A percentile compares a stretch with the other conserved stretches of the same genome.
Evolutionary conservation across 2,888 invertebrate genomes (phyloP).

Genomic region (Venustoraphidia nigricollis): DNA sequence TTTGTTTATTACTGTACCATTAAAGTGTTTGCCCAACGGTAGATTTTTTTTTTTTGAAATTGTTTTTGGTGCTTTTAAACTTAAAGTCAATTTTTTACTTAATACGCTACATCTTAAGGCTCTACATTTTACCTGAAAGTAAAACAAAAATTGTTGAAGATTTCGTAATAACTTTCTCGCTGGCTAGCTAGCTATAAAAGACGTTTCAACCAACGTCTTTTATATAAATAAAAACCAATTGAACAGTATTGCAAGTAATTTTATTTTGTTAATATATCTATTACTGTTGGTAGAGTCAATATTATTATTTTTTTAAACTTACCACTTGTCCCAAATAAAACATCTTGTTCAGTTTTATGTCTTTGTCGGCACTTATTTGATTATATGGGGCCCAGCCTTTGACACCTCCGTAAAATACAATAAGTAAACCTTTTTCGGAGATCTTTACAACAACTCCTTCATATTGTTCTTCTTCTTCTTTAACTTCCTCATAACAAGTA

Average conservation of each 20-base stretch:
- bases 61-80: slow-evolving; percentile 20
- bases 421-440: slow-evolving; percentile 30
- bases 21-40: slow-evolving; percentile 27
- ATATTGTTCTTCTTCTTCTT: slow-evolving; percentile 35
- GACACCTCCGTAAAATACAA: slow-evolving; percentile 42
- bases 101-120: slow-evolving; percentile 26
- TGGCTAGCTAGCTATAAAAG: too few relatives aligned
- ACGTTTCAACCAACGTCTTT: too few relatives aligned
- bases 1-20: slow-evolving; percentile 24
- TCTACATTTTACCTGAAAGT: slow-evolving; percentile 34
- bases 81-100: slow-evolving; percentile 29
- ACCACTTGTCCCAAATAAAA: slow-evolving; percentile 46
- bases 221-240: too few relatives aligned
- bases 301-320: slow-evolving; percentile 17
- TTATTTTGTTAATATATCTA: too few relatives aligned
- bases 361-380: slow-evolving; percentile 22
- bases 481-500: slow-evolving; percentile 31
- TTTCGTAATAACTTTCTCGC: neutral
- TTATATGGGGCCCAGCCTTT: slow-evolving; percentile 32
- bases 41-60: slow-evolving; percentile 12
- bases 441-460: slow-evolving; percentile 39
- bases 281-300: too few relatives aligned
- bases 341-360: slow-evolving; percentile 26
- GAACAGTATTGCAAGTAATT: too few relatives aligned
- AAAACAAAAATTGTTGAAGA: neutral